Base-by-base conservation (phyloP, 1,140 invertebrate genomes). In the silkworm (Bombyx mori) region DNA sequence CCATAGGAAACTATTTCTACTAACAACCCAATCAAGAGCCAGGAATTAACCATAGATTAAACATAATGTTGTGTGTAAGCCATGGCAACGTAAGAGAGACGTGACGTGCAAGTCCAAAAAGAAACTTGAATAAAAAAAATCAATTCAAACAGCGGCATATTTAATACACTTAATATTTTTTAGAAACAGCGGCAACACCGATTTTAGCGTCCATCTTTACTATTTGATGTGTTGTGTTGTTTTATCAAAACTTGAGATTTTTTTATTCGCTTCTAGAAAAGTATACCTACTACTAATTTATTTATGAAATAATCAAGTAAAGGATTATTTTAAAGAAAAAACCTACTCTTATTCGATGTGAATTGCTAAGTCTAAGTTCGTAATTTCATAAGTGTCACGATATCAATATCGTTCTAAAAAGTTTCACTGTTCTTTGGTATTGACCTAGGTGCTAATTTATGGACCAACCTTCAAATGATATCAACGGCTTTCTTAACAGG, bases 171-270 rank as follows among this genome's bases (percentile, higher is more conserved):
- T 35, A 3, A 1, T 35, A 3, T 35, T 35, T 35, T 35, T 35
- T 35, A 35, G 26, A 56, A 70, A 68, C 61, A 71, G 72, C 71
- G 69, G 82, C 79, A 82, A 82, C 76, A 78, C 73, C 62, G 69
- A 69, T 75, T 82, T 79, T 79, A 75, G 81, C 82, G 81, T 86
- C 82, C 82, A 86, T 86, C 81, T 86, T 86, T 84, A 77, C 80
- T 79, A 74, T 77, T 79, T 81, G 75, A 79, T 83, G 82, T 86
- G 76, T 86, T 84, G 79, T 85, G 79, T 82, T 83, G 71, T 82
- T 77, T 65, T 65, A 78, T 65, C 64, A 75, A 78, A 51, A 26
- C 49, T 51, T 8, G 9, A 51, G 75, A 74, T 77, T 75, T 63
- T 71, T 65, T 65, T 60, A 79, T 79, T 81, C 74, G 76, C 74